Evolutionary conservation across 2,113 vertebrate genomes (phyloP).

Genomic region (Maccullochella peelii): DNA sequence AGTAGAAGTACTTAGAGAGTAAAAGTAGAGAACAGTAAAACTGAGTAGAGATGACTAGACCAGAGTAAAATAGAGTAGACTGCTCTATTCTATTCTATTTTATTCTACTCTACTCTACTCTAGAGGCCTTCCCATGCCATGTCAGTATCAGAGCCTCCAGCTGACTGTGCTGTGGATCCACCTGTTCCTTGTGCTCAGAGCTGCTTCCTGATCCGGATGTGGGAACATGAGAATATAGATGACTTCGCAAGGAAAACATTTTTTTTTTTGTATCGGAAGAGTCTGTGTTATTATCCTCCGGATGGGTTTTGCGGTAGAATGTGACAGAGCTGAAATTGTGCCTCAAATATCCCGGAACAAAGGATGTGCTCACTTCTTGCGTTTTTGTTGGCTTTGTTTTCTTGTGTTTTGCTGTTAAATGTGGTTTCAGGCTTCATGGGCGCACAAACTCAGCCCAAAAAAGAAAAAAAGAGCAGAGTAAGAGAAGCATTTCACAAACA

Average conservation of each 20-base stretch:
- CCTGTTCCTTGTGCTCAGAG: constrained; percentile 72
- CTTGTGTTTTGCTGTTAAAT: constrained; percentile 33
- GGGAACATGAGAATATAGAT: constrained; percentile 72
- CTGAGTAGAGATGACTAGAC: background rate
- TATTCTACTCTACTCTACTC: background rate
- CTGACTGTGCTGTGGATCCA: constrained; percentile 59
- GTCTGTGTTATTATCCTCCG: constrained; percentile 44
- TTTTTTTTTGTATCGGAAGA: constrained; percentile 29
- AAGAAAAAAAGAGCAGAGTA: background rate
- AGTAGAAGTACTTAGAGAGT: background rate
- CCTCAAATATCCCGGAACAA: constrained; percentile 52
- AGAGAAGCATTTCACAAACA: constrained; percentile 15
- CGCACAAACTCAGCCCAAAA: background rate
- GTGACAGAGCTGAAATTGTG: constrained; percentile 52
- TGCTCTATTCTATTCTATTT: background rate
- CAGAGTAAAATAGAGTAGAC: background rate
- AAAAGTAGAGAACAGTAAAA: background rate
- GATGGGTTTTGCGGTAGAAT: constrained; percentile 62
- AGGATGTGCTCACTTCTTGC: constrained; percentile 22
- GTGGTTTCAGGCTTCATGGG: constrained; percentile 40
- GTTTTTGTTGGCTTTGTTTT: constrained; percentile 56
- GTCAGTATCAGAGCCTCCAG: constrained; percentile 18
- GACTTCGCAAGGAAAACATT: constrained; percentile 66
- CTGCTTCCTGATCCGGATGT: constrained; percentile 69
- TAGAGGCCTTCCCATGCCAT: constrained; percentile 11